These are phyloP conservation scores for Tigriopus japonicus DNA, from an alignment of 1,140 invertebrate species.

Conservation along the genomic window DNA sequence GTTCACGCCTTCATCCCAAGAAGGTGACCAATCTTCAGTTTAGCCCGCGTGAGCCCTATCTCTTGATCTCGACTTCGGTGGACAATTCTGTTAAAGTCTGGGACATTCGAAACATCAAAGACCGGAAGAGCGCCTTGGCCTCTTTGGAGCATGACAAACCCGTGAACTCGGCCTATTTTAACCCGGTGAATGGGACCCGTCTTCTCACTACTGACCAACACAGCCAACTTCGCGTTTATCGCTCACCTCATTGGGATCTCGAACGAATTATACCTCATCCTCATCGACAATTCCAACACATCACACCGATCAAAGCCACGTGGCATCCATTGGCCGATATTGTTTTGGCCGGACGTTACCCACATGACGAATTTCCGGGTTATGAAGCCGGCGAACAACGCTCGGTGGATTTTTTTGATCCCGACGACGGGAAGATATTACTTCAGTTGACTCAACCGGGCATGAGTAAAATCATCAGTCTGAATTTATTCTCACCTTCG, in stretches of 20 bases:
- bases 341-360: slow-evolving; percentile 27
- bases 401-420: slow-evolving; percentile 24
- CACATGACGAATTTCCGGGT: slow-evolving; percentile 19
- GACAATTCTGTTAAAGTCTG: slow-evolving; percentile 25
- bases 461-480: slow-evolving; percentile 20
- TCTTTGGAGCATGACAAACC: slow-evolving; percentile 22
- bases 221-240: slow-evolving; percentile 23
- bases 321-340: slow-evolving; percentile 27
- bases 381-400: slow-evolving; percentile 19
- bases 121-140: slow-evolving; percentile 16
- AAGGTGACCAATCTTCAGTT: slow-evolving; percentile 25
- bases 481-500: slow-evolving; percentile 22
- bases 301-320: slow-evolving; percentile 27
- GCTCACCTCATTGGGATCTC: slow-evolving; percentile 23
- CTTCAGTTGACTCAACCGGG: slow-evolving; percentile 19
- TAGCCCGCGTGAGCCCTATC: slow-evolving; percentile 22
- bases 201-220: slow-evolving; percentile 26
- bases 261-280: slow-evolving; percentile 24
- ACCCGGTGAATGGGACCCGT: slow-evolving; percentile 21
- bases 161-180: slow-evolving; percentile 22
- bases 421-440: slow-evolving; percentile 20
- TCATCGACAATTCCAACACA: slow-evolving; percentile 26
- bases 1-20: slow-evolving; percentile 20
- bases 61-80: slow-evolving; percentile 24
- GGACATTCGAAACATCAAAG: slow-evolving; percentile 23